These are phyloP conservation scores for Chrysolina oricalcia DNA, from an alignment of 2,888 invertebrate genomes.

Conservation along the genomic window DNA sequence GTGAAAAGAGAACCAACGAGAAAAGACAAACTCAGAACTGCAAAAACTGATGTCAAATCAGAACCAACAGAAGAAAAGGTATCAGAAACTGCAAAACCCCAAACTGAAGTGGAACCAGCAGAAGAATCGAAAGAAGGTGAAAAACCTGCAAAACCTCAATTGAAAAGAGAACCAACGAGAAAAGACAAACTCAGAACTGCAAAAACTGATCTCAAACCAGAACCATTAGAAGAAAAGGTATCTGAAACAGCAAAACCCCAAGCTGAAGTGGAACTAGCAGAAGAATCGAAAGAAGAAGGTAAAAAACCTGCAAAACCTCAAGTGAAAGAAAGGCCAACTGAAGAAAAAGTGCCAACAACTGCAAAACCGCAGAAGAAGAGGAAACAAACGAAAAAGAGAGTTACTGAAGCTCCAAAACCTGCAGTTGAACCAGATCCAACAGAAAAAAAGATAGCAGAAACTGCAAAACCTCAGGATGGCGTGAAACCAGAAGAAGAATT, in stretches of 20 bases:
- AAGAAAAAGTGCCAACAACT: not conserved
- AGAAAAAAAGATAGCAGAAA: not conserved
- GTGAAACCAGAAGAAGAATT: not conserved
- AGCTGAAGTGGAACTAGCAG: not conserved
- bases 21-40: not conserved
- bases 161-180: not conserved
- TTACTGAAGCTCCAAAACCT: not conserved
- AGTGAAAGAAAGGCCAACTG: conserved; percentile 3
- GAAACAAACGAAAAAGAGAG: not conserved
- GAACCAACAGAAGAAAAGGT: not conserved
- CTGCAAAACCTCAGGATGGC: not conserved
- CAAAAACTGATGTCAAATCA: no score
- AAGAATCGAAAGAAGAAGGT: not conserved
- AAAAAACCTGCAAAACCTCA: not conserved
- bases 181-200: no score
- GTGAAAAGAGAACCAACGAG: not conserved
- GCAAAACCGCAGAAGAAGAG: not conserved
- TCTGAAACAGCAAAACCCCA: not conserved
- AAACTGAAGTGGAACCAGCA: not conserved
- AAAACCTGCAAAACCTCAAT: not conserved
- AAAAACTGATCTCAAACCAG: no score
- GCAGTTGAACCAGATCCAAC: not conserved
- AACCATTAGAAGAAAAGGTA: no score
- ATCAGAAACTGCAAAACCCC: not conserved
- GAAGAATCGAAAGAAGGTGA: not conserved